phyloP scores from a whole-genome alignment of 1,140 invertebrate genomes.

The Dendrolimus punctatus region DNA sequence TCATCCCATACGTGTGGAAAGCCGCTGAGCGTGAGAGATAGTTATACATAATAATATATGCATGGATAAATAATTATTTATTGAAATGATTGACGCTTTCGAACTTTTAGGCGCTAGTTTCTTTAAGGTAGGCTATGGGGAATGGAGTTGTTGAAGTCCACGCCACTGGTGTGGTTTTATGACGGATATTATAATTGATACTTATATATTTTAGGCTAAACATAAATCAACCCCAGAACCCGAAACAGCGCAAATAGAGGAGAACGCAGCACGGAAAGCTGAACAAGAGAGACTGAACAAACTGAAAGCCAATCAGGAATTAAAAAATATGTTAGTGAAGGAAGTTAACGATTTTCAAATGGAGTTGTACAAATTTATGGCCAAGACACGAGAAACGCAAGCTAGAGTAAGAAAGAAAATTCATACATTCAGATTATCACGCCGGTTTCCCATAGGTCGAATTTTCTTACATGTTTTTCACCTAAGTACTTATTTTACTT shows the following conservation, averaged over 20 bases:
- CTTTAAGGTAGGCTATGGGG: too few species aligned
- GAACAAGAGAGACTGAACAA: constrained; percentile 46
- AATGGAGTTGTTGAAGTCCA: too few species aligned
- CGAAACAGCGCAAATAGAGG: constrained; percentile 20
- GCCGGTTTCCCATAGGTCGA: too few species aligned
- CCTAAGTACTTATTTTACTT: too few species aligned
- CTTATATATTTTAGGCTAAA: constrained; percentile 5
- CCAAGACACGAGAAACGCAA: constrained; percentile 61
- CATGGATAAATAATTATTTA: too few species aligned
- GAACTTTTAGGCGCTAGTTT: too few species aligned
- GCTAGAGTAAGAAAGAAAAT: constrained; percentile 45
- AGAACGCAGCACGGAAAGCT: constrained; percentile 39
- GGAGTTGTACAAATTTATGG: constrained; percentile 75
- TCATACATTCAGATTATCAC: too few species aligned
- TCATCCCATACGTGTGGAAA: too few species aligned
- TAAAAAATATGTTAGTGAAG: constrained; percentile 61
- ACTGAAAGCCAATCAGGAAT: constrained; percentile 43
- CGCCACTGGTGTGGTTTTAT: not conserved
- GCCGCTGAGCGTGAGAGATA: too few species aligned
- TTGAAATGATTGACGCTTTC: too few species aligned
- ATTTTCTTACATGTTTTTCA: too few species aligned
- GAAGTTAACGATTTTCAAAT: constrained; percentile 77
- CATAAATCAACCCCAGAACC: constrained; percentile 14
- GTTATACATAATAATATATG: too few species aligned
- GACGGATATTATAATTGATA: not conserved